These are phyloP conservation scores for Perca flavescens DNA, from an alignment of 2,113 vertebrate species.

Conservation along the genomic window DNA sequence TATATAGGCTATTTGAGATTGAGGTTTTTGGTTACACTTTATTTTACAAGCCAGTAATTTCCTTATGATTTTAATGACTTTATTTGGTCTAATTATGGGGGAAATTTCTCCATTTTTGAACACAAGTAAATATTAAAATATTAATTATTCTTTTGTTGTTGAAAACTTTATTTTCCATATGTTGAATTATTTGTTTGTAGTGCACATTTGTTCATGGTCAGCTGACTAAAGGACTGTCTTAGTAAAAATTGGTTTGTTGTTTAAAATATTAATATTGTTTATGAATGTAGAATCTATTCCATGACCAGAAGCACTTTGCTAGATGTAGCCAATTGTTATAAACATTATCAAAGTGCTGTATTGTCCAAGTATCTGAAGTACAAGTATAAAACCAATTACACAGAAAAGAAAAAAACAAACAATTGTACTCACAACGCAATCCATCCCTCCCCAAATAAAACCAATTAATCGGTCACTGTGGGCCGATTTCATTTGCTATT, in stretches of 20 bases:
- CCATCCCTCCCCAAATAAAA: conserved; percentile 57
- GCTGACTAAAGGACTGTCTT: background rate
- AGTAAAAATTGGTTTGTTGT: background rate
- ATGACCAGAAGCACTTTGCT: background rate
- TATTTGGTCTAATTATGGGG: background rate
- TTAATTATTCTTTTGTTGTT: background rate
- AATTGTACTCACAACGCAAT: conserved; percentile 29
- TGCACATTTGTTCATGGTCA: background rate
- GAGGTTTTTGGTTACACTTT: background rate
- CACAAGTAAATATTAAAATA: background rate
- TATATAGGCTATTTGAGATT: background rate
- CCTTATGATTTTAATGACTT: background rate
- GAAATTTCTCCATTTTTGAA: background rate
- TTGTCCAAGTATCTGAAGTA: background rate
- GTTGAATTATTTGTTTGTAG: background rate
- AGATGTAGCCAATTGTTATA: background rate
- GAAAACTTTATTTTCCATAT: background rate
- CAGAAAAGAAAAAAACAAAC: conserved; percentile 5
- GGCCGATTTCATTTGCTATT: conserved; percentile 64
- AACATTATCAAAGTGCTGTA: background rate
- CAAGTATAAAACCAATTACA: conserved; percentile 45
- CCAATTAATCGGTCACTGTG: conserved; percentile 65
- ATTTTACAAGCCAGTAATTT: background rate
- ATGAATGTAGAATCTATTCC: background rate
- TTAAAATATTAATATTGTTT: background rate